These are phyloP conservation scores for Apis florea DNA, from an alignment of 1,140 invertebrate genomes.

Conservation along the genomic window DNA sequence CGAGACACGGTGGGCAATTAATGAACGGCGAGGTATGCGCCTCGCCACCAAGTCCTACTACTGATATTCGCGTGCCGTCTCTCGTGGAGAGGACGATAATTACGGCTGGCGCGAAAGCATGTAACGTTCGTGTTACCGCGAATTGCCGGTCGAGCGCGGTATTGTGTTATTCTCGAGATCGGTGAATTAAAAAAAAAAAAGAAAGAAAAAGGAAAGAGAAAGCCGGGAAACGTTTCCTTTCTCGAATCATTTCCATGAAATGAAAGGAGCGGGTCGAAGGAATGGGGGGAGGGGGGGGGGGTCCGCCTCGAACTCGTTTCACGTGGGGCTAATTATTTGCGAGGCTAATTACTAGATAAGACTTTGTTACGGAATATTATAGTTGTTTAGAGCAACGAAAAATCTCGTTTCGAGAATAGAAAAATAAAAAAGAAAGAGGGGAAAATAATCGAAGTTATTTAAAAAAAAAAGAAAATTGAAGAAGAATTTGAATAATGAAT, in stretches of 20 bases:
- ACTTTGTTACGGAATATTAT: too few relatives aligned
- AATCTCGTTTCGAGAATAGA: too few relatives aligned
- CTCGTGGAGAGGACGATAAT: conserved; percentile 51
- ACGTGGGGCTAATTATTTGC: too few relatives aligned
- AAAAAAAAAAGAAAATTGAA: too few relatives aligned
- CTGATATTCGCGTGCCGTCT: conserved; percentile 51
- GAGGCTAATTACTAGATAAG: too few relatives aligned
- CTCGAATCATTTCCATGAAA: neutral
- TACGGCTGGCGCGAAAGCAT: conserved; percentile 58
- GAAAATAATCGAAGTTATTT: too few relatives aligned
- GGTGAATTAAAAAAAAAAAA: conserved; percentile 36
- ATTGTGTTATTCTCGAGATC: conserved; percentile 46
- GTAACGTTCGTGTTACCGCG: conserved; percentile 57
- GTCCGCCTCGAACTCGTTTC: too few relatives aligned
- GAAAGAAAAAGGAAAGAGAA: conserved; percentile 9
- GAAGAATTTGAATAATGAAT: too few relatives aligned
- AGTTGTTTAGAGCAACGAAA: too few relatives aligned
- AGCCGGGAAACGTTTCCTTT: neutral
- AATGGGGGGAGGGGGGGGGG: too few relatives aligned
- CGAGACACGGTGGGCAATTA: conserved; percentile 2
- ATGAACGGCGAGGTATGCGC: conserved; percentile 6
- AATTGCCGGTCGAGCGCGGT: conserved; percentile 49
- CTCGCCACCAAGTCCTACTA: neutral
- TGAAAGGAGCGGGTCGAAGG: neutral
- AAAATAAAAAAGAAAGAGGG: too few relatives aligned